Evolutionary conservation across 2,888 invertebrate genomes (phyloP), one percentile per base, ranked within the genome.

Genomic region (Pharmacophagus antenor): DNA sequence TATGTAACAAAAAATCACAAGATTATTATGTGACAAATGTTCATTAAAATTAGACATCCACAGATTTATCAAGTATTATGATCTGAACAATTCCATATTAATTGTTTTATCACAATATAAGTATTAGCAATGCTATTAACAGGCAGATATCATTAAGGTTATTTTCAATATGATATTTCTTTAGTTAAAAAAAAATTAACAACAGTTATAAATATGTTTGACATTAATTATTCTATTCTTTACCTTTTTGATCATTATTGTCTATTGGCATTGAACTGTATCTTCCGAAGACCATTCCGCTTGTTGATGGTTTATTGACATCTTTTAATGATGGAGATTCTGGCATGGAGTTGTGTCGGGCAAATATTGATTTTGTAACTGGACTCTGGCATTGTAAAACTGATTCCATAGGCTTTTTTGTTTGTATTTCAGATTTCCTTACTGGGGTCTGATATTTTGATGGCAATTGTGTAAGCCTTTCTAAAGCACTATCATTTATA

Each of bases 291-390:
- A 74, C 77, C 76, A 80, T 84, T 10, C 84, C 84, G 75, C 85
- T 89, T 15, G 83, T 85, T 2, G 88, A 86, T 46, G 88, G 85
- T 63, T 77, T 83, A 62, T 77, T 80, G 12, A 63, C 37, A 59
- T 77, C 71, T 2, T 65, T 66, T 4, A 82, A 58, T 18, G 80
- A 76, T 8, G 91, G 90, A 21, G 91, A 90, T 61, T 80, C 88
- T 0, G 91, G 91, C 91, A 91, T 91, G 0, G 91, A 89, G 64
- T 71, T 89, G 62, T 90, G 83, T 2, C 91, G 77, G 0, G 78
- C 74, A 70, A 91, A 87, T 56, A 78, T 68, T 15, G 77, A 78
- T 65, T 79, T 88, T 8, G 82, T 72, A 21, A 77, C 67, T n/a
- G 83, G 82, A 67, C 82, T 85, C 10, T 74, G 73, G 23, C 81